A percentile compares a stretch with the other conserved stretches of the same genome.
phyloP scores from a whole-genome alignment of 2,888 invertebrate genomes.

The Archips crataeganus region DNA sequence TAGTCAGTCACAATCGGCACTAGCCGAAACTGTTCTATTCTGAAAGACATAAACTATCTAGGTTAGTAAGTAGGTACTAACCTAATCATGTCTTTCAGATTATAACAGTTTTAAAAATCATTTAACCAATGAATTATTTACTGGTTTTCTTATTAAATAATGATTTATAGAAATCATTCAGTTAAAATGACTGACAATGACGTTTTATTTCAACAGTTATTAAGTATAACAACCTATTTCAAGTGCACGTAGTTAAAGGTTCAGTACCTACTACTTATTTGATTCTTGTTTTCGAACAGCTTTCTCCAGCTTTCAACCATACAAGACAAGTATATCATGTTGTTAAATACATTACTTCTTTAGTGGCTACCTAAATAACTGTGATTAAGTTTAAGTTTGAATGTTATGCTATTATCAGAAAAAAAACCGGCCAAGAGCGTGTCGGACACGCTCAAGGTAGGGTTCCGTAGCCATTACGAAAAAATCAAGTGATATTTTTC shows the following conservation, averaged over 20 bases:
- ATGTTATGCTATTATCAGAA: not conserved
- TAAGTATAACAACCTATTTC: slow-evolving; percentile 1
- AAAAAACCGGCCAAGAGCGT: no score
- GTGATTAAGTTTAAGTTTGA: not conserved
- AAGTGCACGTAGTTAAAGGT: not conserved
- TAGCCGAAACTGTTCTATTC: no score
- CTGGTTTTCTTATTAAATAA: no score
- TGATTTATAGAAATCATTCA: not conserved
- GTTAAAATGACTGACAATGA: not conserved
- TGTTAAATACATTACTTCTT: not conserved
- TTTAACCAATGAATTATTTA: no score
- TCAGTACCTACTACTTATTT: not conserved
- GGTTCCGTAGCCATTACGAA: no score
- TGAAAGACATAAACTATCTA: no score
- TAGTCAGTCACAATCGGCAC: no score
- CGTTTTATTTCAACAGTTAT: not conserved
- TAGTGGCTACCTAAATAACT: not conserved
- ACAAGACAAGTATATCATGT: slow-evolving; percentile 6
- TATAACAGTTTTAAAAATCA: no score
- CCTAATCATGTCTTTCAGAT: no score
- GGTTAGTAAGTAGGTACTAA: no score
- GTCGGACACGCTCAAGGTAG: no score
- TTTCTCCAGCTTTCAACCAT: slow-evolving; percentile 28
- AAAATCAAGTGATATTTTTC: no score
- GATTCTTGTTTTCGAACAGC: slow-evolving; percentile 26